Evolutionary conservation across 2,888 invertebrate genomes (phyloP).

Genomic region (Tortrix viridana): DNA sequence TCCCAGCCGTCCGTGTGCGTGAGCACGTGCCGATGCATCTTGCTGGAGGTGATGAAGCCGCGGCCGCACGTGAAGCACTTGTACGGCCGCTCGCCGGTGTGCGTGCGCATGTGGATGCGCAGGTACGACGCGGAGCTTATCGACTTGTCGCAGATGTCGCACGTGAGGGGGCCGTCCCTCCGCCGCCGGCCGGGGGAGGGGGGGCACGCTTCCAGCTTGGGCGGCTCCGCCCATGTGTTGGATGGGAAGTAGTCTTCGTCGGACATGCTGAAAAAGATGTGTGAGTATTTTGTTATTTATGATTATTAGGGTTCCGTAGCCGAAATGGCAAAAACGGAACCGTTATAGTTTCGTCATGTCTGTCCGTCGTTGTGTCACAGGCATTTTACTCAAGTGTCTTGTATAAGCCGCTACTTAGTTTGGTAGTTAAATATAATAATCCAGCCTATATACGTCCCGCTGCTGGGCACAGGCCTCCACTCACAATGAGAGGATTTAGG

Average conservation of each 20-base stretch:
- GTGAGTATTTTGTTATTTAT: no score
- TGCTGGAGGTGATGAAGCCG: slow-evolving; percentile 72
- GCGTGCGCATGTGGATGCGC: slow-evolving; percentile 70
- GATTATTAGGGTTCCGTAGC: no score
- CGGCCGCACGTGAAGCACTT: slow-evolving; percentile 65
- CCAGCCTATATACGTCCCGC: no score
- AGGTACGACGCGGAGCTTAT: slow-evolving; percentile 66
- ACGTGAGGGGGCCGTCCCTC: slow-evolving; percentile 46
- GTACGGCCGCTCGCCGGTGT: slow-evolving; percentile 72
- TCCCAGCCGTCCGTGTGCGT: slow-evolving; percentile 62
- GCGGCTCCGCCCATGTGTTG: slow-evolving; percentile 66
- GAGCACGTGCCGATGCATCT: slow-evolving; percentile 73
- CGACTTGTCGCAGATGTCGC: slow-evolving; percentile 61
- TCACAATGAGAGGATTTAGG: no score
- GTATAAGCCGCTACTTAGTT: no score
- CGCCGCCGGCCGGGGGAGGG: slow-evolving; percentile 37
- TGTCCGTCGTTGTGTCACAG: no score
- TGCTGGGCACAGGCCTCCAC: no score
- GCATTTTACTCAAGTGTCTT: no score
- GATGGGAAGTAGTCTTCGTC: slow-evolving; percentile 75
- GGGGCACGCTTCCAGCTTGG: slow-evolving; percentile 41
- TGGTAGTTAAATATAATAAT: no score
- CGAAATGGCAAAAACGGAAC: no score
- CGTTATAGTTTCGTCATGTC: no score
- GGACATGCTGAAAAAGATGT: slow-evolving; percentile 49